Evolutionary conservation across 2,113 vertebrate species (phyloP).

Genomic region (Sarotherodon lohbergeri): DNA sequence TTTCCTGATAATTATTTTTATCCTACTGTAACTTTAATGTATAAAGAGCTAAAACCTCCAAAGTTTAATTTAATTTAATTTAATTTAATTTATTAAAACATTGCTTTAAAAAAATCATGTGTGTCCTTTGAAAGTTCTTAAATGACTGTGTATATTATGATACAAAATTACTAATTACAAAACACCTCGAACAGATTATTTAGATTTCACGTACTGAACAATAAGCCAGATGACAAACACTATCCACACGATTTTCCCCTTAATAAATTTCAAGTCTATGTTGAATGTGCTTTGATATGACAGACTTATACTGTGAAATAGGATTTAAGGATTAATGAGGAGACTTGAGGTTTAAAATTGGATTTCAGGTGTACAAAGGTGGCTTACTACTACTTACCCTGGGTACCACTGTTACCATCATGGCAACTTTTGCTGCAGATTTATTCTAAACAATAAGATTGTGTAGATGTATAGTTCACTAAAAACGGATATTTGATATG

Average conservation of each 20-base stretch:
- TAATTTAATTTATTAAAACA: not conserved
- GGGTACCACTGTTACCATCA: not conserved
- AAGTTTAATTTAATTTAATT: too few species aligned
- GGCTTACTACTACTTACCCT: not conserved
- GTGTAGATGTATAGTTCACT: not conserved
- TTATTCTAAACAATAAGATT: not conserved
- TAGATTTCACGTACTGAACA: not conserved
- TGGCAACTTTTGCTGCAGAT: not conserved
- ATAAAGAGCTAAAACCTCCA: too few species aligned
- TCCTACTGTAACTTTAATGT: too few species aligned
- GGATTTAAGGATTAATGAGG: not conserved
- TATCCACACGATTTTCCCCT: not conserved
- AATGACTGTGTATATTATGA: not conserved
- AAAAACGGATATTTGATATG: not conserved
- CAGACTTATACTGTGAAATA: not conserved
- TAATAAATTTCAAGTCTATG: not conserved
- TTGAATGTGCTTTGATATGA: not conserved
- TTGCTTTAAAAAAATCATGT: not conserved
- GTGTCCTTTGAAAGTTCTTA: not conserved
- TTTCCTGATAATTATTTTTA: too few species aligned
- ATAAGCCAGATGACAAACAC: not conserved
- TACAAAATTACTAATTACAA: not conserved
- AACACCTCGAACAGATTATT: not conserved
- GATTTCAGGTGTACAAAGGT: not conserved
- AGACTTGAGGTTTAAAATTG: not conserved